These are phyloP conservation scores for Bergia sp. DNA, from an alignment of 92 coral and sea anemone genomes.

Conservation along the genomic window DNA sequence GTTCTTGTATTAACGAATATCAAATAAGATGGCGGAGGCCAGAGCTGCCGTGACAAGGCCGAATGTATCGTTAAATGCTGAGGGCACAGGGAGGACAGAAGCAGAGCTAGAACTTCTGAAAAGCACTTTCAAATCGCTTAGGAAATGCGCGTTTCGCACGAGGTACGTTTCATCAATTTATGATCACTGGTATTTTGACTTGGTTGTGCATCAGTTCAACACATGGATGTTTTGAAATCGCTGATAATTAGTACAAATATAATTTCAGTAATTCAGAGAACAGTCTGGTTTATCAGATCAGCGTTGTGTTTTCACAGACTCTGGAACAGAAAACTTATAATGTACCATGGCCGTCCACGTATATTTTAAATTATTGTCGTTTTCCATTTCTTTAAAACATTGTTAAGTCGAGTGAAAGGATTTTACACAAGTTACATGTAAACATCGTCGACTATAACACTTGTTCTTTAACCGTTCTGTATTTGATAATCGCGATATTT, in stretches of 20 bases:
- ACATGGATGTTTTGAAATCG: background rate
- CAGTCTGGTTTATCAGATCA: background rate
- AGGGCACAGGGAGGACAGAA: slow-evolving; percentile 94
- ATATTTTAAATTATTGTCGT: too few species aligned
- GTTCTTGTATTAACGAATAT: background rate
- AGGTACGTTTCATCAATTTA: slow-evolving; percentile 62
- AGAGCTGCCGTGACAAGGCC: slow-evolving; percentile 96
- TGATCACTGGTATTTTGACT: background rate
- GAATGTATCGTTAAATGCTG: slow-evolving; percentile 84
- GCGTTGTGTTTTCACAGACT: too few species aligned
- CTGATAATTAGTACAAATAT: background rate
- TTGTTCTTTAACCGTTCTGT: background rate
- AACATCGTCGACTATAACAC: too few species aligned
- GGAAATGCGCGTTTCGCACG: slow-evolving; percentile 92
- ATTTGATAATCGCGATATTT: background rate
- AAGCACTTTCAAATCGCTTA: slow-evolving; percentile 83
- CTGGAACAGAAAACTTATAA: too few species aligned
- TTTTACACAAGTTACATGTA: too few species aligned
- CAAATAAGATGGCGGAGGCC: slow-evolving; percentile 91
- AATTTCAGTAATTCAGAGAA: background rate
- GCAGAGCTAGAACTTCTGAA: slow-evolving; percentile 95
- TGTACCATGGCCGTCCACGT: too few species aligned
- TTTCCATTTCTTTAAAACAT: too few species aligned
- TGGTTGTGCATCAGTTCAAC: slow-evolving; percentile 3
- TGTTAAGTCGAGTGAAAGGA: background rate